These are phyloP conservation scores for Pluvialis apricaria DNA, from an alignment of 2,113 vertebrate genomes.

Conservation along the genomic window DNA sequence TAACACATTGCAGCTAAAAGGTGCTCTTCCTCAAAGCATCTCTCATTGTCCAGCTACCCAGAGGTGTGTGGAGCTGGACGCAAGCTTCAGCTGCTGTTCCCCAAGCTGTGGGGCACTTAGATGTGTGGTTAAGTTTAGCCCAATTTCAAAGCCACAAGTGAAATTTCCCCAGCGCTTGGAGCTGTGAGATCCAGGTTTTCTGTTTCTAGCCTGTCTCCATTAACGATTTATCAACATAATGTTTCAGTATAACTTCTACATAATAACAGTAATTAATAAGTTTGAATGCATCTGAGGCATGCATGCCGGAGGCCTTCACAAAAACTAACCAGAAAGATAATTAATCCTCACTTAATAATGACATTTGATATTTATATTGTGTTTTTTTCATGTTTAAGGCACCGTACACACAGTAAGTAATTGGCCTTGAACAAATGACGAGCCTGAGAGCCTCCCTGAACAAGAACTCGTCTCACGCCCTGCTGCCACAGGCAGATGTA, in stretches of 20 bases:
- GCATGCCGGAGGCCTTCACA: background rate
- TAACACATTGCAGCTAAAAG: background rate
- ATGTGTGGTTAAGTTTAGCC: background rate
- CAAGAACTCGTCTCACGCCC: background rate
- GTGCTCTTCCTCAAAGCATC: background rate
- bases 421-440: background rate
- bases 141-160: background rate
- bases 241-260: background rate
- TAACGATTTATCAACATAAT: background rate
- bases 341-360: constrained; percentile 32
- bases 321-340: constrained; percentile 16
- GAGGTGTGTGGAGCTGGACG: too few species aligned
- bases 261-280: constrained; percentile 27
- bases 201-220: background rate
- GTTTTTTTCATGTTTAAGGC: background rate
- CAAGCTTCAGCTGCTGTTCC: background rate
- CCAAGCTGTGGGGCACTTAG: background rate
- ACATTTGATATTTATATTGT: constrained; percentile 7
- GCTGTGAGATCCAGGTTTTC: background rate
- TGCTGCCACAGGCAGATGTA: background rate
- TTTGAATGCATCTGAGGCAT: background rate
- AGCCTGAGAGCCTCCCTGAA: background rate
- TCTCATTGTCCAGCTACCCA: background rate
- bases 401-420: background rate
- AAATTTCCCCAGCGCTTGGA: background rate